A percentile compares a stretch with the other conserved stretches of the same genome.
Conservation (phyloP, 2,113 vertebrate genomes). For the Pollimyrus isidori region DNA sequence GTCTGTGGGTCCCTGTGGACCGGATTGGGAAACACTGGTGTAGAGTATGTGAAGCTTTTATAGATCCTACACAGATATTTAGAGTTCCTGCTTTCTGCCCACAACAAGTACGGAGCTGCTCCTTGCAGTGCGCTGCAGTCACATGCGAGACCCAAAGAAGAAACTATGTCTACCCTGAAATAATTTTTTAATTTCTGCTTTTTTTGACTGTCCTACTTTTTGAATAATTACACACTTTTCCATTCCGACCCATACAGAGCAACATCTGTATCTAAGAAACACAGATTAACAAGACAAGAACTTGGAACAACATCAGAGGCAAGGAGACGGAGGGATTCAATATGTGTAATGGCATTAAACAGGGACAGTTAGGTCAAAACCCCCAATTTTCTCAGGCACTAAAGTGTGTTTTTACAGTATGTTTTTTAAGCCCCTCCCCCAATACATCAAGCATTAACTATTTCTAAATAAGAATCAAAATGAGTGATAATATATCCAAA, state of each 20-base stretch:
- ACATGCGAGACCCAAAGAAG: background rate
- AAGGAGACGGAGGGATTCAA: constrained; percentile 47
- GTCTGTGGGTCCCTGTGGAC: background rate
- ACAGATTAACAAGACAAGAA: constrained; percentile 42
- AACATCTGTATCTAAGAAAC: constrained; percentile 46
- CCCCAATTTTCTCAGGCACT: constrained; percentile 33
- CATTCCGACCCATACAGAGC: constrained; percentile 13
- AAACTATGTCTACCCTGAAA: background rate
- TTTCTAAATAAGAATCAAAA: constrained; percentile 13
- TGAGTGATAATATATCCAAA: background rate
- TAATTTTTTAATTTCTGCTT: background rate
- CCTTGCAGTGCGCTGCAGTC: background rate
- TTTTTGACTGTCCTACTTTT: constrained; percentile 22
- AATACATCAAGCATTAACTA: constrained; percentile 32
- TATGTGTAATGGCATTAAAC: constrained; percentile 48
- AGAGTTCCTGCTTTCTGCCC: background rate
- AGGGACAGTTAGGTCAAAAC: constrained; percentile 35
- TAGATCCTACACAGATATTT: background rate
- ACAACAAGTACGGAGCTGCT: background rate
- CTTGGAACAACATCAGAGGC: constrained; percentile 47
- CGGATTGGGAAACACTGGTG: background rate
- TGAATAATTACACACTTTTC: constrained; percentile 7
- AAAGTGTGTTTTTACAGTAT: constrained; percentile 40
- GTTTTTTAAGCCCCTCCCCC: constrained; percentile 45
- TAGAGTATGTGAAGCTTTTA: background rate